Percentiles rank a stretch among this genome's conserved stretches.
phyloP scores from a whole-genome alignment of 2,888 invertebrate species.

The Chouioia cunea region DNA sequence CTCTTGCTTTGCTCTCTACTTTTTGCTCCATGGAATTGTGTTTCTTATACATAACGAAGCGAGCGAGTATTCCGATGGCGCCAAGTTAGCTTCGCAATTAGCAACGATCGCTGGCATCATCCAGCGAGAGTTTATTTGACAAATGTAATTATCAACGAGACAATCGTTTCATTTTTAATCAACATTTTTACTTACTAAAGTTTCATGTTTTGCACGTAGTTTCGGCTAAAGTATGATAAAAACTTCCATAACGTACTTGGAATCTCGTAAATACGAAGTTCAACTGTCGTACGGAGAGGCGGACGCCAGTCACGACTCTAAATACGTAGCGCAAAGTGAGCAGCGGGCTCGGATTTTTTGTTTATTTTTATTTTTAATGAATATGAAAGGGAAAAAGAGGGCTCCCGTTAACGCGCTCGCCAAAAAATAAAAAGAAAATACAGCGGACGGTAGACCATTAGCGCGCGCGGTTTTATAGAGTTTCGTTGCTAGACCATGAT shows the following conservation, averaged over 20 bases:
- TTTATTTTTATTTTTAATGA: conserved; percentile 45
- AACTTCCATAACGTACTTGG: no score
- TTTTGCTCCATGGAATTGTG: conserved; percentile 19
- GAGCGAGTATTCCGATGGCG: no score
- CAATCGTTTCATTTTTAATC: no score
- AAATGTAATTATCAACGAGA: not conserved
- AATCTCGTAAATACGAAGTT: no score
- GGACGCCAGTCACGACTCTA: conserved; percentile 9
- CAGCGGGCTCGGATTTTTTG: not conserved
- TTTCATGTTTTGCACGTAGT: not conserved
- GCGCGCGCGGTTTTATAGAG: conserved; percentile 39
- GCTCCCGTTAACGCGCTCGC: not conserved
- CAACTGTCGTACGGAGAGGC: no score
- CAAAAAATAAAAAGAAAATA: conserved; percentile 38
- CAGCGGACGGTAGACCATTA: conserved; percentile 42
- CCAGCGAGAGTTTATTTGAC: not conserved
- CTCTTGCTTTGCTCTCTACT: conserved; percentile 29
- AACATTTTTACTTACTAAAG: no score
- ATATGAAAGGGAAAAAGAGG: conserved; percentile 40
- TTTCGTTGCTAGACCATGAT: conserved; percentile 36
- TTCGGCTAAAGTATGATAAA: not conserved
- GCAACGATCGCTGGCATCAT: no score
- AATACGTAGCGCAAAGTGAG: conserved; percentile 21
- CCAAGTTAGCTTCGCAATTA: no score
- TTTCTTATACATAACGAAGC: not conserved